Evolutionary conservation across 37 sponge, comb jelly and placozoan genomes (phyloP).

Genomic region (Agelas oroides): DNA sequence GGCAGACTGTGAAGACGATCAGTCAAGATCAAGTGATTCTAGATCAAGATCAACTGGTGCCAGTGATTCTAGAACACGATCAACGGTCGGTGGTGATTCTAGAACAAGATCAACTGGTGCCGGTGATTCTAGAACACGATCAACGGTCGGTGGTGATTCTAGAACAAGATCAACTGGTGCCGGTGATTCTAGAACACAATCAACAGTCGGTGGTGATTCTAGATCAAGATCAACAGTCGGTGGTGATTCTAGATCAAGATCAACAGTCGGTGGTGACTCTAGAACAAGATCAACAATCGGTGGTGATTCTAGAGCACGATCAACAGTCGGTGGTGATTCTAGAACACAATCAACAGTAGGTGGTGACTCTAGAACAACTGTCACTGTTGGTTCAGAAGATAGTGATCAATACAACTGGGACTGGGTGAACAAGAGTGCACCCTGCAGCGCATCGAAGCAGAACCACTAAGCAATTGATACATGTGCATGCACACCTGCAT

Average conservation of each 20-base stretch:
- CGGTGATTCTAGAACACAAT: neutral
- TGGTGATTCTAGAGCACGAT: neutral
- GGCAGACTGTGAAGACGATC: no score
- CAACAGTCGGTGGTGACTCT: no score
- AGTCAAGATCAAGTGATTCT: neutral
- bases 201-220: no score
- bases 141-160: no score
- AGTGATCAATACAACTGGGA: constrained; percentile 9
- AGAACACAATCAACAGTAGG: neutral
- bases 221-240: neutral
- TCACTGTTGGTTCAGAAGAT: no score
- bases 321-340: no score
- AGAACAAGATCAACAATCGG: neutral
- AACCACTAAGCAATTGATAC: neutral
- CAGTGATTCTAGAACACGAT: neutral
- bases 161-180: neutral
- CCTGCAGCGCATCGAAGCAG: neutral
- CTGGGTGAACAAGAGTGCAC: neutral
- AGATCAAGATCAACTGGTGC: neutral
- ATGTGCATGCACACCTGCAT: neutral
- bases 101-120: neutral
- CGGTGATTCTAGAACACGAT: neutral
- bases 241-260: neutral
- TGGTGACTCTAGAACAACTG: neutral
- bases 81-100: no score